Conservation (phyloP, 23 tunicate genomes). For the Trididemnum miniatum region DNA sequence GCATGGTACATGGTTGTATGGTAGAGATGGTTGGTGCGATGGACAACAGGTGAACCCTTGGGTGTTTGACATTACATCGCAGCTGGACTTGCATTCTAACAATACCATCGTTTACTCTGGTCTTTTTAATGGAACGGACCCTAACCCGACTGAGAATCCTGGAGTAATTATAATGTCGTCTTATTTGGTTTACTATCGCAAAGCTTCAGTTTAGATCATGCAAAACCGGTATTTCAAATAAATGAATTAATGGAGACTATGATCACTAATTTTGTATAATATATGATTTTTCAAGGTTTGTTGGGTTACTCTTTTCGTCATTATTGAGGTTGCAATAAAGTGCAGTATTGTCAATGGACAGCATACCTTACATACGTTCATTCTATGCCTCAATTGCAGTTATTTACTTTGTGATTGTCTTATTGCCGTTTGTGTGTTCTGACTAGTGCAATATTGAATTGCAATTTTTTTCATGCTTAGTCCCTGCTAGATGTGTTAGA, state of each 20-base stretch:
- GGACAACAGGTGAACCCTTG: slow-evolving; percentile 65
- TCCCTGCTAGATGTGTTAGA: too few relatives aligned
- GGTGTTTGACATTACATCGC: slow-evolving; percentile 45
- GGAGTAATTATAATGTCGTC: slow-evolving; percentile 14
- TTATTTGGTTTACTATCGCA: slow-evolving; percentile 17
- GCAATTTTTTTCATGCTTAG: too few relatives aligned
- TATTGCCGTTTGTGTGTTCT: too few relatives aligned
- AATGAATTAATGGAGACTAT: not conserved
- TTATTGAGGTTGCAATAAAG: too few relatives aligned
- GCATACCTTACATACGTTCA: too few relatives aligned
- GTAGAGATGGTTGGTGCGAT: slow-evolving; percentile 75
- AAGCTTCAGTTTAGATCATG: not conserved
- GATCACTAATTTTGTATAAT: not conserved
- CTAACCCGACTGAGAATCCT: slow-evolving; percentile 49
- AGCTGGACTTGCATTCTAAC: not conserved
- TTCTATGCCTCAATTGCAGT: too few relatives aligned
- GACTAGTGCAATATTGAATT: too few relatives aligned
- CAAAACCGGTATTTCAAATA: not conserved
- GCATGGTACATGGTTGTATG: slow-evolving; percentile 78
- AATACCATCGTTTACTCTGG: slow-evolving; percentile 45
- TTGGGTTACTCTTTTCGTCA: too few relatives aligned
- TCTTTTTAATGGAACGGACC: slow-evolving; percentile 50
- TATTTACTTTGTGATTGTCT: too few relatives aligned
- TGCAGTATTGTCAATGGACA: too few relatives aligned
- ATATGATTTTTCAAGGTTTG: not conserved